A percentile compares a stretch with the other conserved stretches of the same genome.
Evolutionary conservation across 2,797 vertebrate genomes (phyloP).

Genomic region (Aphelocoma californica): DNA sequence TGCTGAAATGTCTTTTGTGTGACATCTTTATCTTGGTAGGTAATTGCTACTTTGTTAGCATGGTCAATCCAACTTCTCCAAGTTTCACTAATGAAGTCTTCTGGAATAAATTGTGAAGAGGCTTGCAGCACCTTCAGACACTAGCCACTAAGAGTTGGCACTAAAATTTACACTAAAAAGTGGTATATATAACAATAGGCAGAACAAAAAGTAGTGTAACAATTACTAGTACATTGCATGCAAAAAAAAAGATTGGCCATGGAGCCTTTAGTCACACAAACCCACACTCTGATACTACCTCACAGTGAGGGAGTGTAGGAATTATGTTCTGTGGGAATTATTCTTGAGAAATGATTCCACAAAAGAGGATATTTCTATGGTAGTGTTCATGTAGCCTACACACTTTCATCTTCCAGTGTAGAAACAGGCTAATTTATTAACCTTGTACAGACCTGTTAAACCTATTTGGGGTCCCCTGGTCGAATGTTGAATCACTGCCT

Average conservation of each 20-base stretch:
- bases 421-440: neutral
- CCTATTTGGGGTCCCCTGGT: neutral
- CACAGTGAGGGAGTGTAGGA: neutral
- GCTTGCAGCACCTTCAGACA: neutral
- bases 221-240: neutral
- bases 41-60: neutral
- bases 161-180: neutral
- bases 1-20: neutral
- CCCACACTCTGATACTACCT: neutral
- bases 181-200: neutral
- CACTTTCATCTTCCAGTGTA: neutral
- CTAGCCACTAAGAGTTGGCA: neutral
- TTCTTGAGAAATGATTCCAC: neutral
- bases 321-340: neutral
- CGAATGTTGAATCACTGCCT: neutral
- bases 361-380: neutral
- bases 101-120: neutral
- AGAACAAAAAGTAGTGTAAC: neutral
- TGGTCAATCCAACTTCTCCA: neutral
- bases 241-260: neutral
- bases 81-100: neutral
- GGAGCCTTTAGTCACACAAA: neutral
- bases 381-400: neutral
- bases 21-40: neutral
- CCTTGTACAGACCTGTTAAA: conserved; percentile 29